Evolutionary conservation across 2,113 vertebrate species (phyloP), one percentile per base, ranked within the genome.

Genomic region (Spea bombifrons): DNA sequence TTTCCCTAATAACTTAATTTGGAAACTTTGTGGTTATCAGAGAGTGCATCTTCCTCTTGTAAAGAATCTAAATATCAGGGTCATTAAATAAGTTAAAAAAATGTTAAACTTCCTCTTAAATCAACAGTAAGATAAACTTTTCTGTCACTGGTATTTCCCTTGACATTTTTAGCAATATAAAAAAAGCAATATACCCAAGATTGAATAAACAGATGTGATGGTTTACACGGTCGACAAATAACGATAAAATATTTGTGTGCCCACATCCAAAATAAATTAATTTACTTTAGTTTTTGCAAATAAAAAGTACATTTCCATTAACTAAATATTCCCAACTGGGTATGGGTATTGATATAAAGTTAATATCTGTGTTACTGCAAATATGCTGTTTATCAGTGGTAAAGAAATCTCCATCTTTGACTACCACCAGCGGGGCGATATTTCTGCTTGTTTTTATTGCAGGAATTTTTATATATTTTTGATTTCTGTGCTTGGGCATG

Each of bases 151-250:
- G 12, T 12, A 59, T 13, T 59, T 8, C 55, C 9, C 8, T 13
- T 13, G 48, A 16, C 46, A 53, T n/a, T 50, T 66, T 44, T 66
- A 75, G 16, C 63, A 55, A 30, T 2, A 30, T 30, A 30, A 30
- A 30, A 47, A 75, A 75, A 17, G 74, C 74, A 46, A 67, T 75
- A 49, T 67, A 57, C 74, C 55, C 15, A 12, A 57, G 50, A 55
- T 5, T 9, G 5, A 64, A 66, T 66, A 75, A 44, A 66, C 48
- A 75, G 16, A 52, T 8, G 44, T 47, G 45, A 53, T 16, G 49
- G 44, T 45, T 66, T 75, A 67, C 8, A 55, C 13, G 45, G 74
- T 3, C 4, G n/a, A 46, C 4, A 52, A 68, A 55, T 7, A 66
- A 74, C 5, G 5, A 8, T n/a, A 70, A 75, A 10, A 30, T 75